Conservation (phyloP, 2,797 vertebrate genomes). For the Limnodromus scolopaceus region DNA sequence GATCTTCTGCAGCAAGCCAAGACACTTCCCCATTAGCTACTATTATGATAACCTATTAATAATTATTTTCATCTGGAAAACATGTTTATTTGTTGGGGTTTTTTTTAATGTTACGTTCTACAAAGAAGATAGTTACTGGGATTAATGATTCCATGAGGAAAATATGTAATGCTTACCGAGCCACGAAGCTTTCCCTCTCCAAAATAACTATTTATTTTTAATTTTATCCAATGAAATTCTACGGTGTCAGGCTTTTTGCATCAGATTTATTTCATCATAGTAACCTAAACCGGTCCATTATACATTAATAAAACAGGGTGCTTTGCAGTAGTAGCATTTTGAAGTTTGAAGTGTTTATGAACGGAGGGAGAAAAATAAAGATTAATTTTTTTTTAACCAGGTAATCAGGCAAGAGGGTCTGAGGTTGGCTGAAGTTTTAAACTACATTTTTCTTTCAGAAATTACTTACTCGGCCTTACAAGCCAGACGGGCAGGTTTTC, state of each 20-base stretch:
- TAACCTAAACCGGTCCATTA: neutral
- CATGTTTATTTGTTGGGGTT: conserved; percentile 31
- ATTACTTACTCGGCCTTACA: conserved; percentile 21
- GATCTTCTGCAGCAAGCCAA: conserved; percentile 18
- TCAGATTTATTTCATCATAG: conserved; percentile 40
- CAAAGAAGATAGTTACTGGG: conserved; percentile 15
- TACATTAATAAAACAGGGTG: neutral
- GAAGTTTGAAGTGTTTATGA: neutral
- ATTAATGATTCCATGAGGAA: conserved; percentile 64
- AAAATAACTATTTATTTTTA: conserved; percentile 67
- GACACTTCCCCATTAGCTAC: conserved; percentile 5
- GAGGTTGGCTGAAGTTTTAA: conserved; percentile 10
- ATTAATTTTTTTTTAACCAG: conserved; percentile 26
- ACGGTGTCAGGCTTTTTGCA: conserved; percentile 10
- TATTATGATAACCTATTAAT: conserved; percentile 30
- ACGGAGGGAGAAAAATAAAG: neutral
- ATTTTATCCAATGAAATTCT: conserved; percentile 44
- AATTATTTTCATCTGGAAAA: conserved; percentile 54
- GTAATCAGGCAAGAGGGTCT: neutral
- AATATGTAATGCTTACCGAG: conserved; percentile 11
- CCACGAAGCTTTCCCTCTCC: conserved; percentile 11
- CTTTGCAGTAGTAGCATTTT: neutral
- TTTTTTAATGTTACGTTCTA: neutral
- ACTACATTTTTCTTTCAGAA: conserved; percentile 44
- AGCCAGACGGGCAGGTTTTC: conserved; percentile 82